Evolutionary conservation across 2,888 invertebrate genomes (phyloP), one percentile per base, ranked within the genome.

Genomic region (Netelia inedita): DNA sequence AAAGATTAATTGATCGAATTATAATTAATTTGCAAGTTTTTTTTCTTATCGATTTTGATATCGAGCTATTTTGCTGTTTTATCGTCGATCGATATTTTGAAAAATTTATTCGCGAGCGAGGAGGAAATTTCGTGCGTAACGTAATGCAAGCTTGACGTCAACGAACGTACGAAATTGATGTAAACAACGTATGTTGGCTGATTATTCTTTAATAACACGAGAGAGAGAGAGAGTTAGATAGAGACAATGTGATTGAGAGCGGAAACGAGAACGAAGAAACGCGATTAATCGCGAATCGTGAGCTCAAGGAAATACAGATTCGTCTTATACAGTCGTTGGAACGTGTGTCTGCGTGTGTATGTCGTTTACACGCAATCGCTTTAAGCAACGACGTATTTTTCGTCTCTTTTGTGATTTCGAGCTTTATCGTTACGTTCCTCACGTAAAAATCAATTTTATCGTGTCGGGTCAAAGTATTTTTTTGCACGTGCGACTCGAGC

Each of bases 231-330:
- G 11, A 53, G 71, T 61, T 53, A 61, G 57, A 74, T 53, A 57
- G 68, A 74, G 74, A 79, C 63, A 79, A 50, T 19, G 78, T 43
- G 61, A 50, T 11, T 3, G 41, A 3, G 69, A 41, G 59, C 23
- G 68, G 59, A 78, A 63, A 43, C 55, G 55, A 55, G 55, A 16
- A 55, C 11, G 55, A 14, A 16, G 16, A 16, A 59, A 41, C 59
- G 46, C 79, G 71, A 79, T 71, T 79, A 71, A 71, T 79, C 63
- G 65, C 46, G 53, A 79, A 72, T 72, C 55, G 79, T 63, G 79
- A 72, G 65, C 79, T 79, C 79, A 55, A 79, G 63, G 41, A 79
- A 79, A 79, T 79, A 71, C 11, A 41, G 72, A 21, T 63, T 43
- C 71, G 72, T 72, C 11, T 72, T 65, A 55, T 63, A 71, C 6